Base-by-base conservation (phyloP, 2,888 invertebrate genomes). In the Octonoba sinensis region DNA sequence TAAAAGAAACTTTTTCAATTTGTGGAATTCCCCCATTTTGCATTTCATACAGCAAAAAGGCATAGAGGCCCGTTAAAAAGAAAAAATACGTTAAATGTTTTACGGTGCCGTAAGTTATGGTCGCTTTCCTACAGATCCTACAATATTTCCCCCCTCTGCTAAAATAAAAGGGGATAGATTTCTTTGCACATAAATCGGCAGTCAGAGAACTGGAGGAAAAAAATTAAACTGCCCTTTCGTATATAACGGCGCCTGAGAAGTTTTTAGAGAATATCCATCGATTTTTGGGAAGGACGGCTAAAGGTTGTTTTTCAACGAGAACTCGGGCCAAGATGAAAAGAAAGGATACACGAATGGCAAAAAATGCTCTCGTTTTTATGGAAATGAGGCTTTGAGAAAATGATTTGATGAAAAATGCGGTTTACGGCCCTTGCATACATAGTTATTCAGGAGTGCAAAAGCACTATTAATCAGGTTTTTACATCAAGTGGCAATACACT, bases 121-220 rank as follows among this genome's bases (percentile, higher is more conserved):
- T 56, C 73, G 69, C 79, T 74, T 74, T 81, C 69, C 74, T 74
- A 74, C 73, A 79, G 79, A 59, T 73, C 66, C 71, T 73, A 72
- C 79, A 70, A 70, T 82, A 70, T 65, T 74, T 70, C 27, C 78
- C n/a, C 70, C 65, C 70, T 75, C 64, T 44, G 46, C 70, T 59
- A 74, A 75, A 70, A 82, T 82, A 75, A 74, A 81, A 75, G 57
- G 70, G 69, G 74, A 82, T 70, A 74, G 57, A 82, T 74, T 81
- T 74, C 73, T 74, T 81, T 64, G 65, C 74, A 82, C 81, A 82
- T 82, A 82, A 82, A 82, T 82, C 74, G 81, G 73, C 67, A 70
- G 74, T 59, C 22, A 59, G 70, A 82, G 70, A 75, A 65, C 64
- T 64, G 65, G 24, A 66, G 64, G 18, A 70, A 82, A 79, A 81